Base-by-base conservation (phyloP, 2,113 vertebrate species). In the Otus sunia region DNA sequence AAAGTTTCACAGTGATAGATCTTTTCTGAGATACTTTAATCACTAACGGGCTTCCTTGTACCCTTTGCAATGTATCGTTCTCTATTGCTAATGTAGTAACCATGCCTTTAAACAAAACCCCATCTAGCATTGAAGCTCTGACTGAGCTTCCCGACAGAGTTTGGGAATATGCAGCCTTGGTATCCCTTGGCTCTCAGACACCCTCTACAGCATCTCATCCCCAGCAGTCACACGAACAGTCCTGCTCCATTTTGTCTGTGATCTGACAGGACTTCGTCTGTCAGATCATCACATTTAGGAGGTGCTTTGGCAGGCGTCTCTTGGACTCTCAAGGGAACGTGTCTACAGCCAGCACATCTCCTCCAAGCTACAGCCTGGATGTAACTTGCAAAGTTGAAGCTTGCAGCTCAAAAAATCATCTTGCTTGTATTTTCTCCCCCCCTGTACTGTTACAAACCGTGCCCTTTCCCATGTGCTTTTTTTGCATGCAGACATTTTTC, bases 401-500 rank as follows among this genome's bases (percentile, higher is more conserved):
- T 69, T 68, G 36, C 25, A 86, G 74, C 37, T 86, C 45, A 87
- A 32, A 68, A 86, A 64, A 27, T 47, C 47, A 36, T 36, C 72
- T 68, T 47, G 34, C 12, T 34, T 58, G 15, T 19, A 55, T 75
- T 78, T 94, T 45, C 34, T 82, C 18, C 2, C 12, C 15, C 21
- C 8, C n/a, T 50, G 20, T 13, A 15, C 58, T 82, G 25, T 62
- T 84, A 62, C 41, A 79, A 53, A 66, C 34, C 4, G 11, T 93
- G 41, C 45, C 84, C 41, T 92, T 95, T 96, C 93, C 75, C 78
- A 55, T 32, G 84, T 87, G 27, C 7, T 78, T 86, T 84, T 94
- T 85, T 72, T 81, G 34, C 39, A 79, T 4, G 27, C 30, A 90
- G 58, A 36, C 66, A 72, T 96, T 96, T 97, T 94, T 79, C 90